Base-by-base conservation (phyloP, 2,888 invertebrate species). In the Patella depressa region DNA sequence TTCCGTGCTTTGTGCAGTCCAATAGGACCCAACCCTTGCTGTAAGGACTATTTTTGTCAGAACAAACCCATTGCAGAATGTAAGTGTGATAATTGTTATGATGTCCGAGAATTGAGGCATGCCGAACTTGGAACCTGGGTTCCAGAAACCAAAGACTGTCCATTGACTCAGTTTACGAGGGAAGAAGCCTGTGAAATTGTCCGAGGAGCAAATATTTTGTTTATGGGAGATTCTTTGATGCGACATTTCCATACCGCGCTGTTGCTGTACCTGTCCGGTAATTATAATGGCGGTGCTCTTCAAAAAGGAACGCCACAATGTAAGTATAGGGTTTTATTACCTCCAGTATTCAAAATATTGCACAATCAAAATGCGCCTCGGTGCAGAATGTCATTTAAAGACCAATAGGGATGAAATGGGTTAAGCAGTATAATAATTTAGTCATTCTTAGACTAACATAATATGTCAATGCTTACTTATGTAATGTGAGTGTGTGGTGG, bases 111-210 rank as follows among this genome's bases (percentile, higher is more conserved):
- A 65, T 14, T 65, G 65, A 65, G 14, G 19, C 65, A 65, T 65
- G 65, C 65, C 65, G 65, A 65, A 11, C 65, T 65, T n/a, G 65
- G 65, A 65, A 65, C 65, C 24, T 65, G 65, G 65, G 65, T 24
- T 12, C 12, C 65, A 1, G 14, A 65, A 12, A 65, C 11, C 24
- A 65, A 65, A 14, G 24, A 65, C 65, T 65, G 65, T 65, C 65
- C 65, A 65, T 24, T 65, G 65, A 65, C 19, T 3, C 19, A 65
- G 65, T 65, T 65, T 4, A 65, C 65, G 11, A 24, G 19, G 11
- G 65, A 65, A 65, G 65, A 65, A 65, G 65, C 65, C 14, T 65
- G 65, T 65, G 65, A 65, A 65, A 65, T 65, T 12, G 65, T 65
- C 15, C 65, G 65, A 11, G 65, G 65, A 1, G 19, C 65, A 24